Evolutionary conservation across 2,797 vertebrate species (phyloP), one percentile per base, ranked within the genome.

Genomic region (Somateria mollissima): DNA sequence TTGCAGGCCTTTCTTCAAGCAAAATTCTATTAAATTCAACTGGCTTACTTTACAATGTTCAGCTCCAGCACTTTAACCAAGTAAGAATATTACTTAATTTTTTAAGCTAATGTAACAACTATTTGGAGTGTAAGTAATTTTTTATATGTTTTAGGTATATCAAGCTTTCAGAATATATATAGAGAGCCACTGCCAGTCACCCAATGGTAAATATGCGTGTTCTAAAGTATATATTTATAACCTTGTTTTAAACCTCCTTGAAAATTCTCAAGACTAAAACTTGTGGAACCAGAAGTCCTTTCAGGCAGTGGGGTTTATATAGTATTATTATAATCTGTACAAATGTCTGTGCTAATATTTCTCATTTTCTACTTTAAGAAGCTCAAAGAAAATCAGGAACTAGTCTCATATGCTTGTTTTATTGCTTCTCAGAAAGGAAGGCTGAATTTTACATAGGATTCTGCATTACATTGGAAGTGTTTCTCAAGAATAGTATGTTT

Each of bases 111-210:
- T 74, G 25, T 69, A 82, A 65, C 43, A 91, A 65, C 62, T 53
- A 39, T 39, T 71, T 69, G 51, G 73, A 76, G 57, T 90, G 83
- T 37, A 64, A 64, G 47, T 89, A 58, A 92, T 96, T 70, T 97
- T 94, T 28, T 53, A 49, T 8, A 56, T 83, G 8, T 93, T 89
- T 65, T 96, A 99, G 99, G 98, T 99, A 91, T 99, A 99, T 93
- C 99, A 99, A 97, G 99, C 99, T 88, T 99, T 99, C 97, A 98
- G 98, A 97, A 98, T 99, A 87, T 98, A 92, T 34, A 92, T 99
- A 88, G 96, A 97, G 43, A 99, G 98, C 96, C 98, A 98, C 69
- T 99, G 99, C 94, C 98, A 98, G 78, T 97, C 96, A 57, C 83
- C 94, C 37, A 98, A 98, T 98, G 99, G 99, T 99, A 97, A 97